These are phyloP conservation scores for Rhynchopsitta pachyrhyncha DNA, from an alignment of 2,113 vertebrate genomes.

Conservation along the genomic window DNA sequence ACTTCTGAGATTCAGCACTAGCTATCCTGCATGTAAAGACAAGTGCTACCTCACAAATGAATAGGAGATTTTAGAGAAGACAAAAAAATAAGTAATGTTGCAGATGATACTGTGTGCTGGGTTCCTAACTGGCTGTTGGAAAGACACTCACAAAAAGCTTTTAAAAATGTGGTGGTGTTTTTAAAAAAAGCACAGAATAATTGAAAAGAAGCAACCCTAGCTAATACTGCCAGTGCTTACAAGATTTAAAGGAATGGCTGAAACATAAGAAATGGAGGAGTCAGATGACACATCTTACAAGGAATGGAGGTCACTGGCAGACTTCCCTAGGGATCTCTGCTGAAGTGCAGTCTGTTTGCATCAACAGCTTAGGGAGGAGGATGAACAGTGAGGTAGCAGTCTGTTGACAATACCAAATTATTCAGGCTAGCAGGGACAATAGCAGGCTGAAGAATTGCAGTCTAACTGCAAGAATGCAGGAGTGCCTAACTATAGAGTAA, in stretches of 20 bases:
- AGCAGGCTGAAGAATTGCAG: background rate
- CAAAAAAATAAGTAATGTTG: background rate
- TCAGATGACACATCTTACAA: background rate
- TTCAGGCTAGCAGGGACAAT: background rate
- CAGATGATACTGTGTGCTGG: background rate
- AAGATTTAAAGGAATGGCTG: background rate
- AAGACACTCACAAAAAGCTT: background rate
- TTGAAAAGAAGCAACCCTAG: background rate
- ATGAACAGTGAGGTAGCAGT: slow-evolving; percentile 18
- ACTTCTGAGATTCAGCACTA: background rate
- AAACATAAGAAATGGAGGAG: background rate
- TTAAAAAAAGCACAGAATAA: background rate
- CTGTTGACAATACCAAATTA: slow-evolving; percentile 2
- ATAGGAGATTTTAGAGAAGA: background rate
- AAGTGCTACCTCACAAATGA: background rate
- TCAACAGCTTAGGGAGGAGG: background rate
- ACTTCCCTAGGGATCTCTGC: background rate
- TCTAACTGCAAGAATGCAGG: background rate
- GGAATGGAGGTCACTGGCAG: background rate
- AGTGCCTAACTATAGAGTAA: background rate
- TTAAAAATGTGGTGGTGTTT: background rate
- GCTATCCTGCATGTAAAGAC: background rate
- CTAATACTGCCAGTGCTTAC: background rate
- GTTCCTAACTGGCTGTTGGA: background rate
- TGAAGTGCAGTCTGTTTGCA: background rate